Evolutionary conservation across 2,113 vertebrate genomes (phyloP), one percentile per base, ranked within the genome.

Genomic region (Onychostruthus taczanowskii): DNA sequence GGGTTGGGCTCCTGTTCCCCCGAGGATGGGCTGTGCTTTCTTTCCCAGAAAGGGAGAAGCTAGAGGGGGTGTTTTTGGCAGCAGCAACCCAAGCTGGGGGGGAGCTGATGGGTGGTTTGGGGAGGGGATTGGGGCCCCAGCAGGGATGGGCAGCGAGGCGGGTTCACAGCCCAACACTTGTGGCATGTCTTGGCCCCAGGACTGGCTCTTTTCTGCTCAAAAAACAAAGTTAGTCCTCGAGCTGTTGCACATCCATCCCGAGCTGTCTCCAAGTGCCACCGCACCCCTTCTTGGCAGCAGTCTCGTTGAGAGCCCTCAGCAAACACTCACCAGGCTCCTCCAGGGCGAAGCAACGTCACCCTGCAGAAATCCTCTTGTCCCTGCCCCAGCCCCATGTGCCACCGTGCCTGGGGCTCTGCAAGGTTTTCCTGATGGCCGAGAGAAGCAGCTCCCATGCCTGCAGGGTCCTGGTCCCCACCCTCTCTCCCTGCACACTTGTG

Each of bases 381-480:
- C 83, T 63, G 58, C n/a, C 53, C 58, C 82, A 85, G 55, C 74
- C 49, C 4, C 0, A 0, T 7, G 3, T 62, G 73, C 61, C 3
- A 5, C 14, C 4, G 3, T 14, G 27, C 52, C 77, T 1, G 2
- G 31, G 35, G 79, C 88, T 80, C 85, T 39, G 50, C 53, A 68
- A 31, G 44, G 70, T 19, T 47, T 41, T 31, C 49, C n/a, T 0
- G 3, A 37, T 0, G 4, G 58, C 49, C 1, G 0, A 87, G 50
- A 47, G 72, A 27, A 79, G 49, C 49, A 82, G 64, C 39, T 79
- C 47, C 35, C 41, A 44, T 3, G 26, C 62, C 41, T 21, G 28
- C n/a, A 59, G 24, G 7, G 23, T 70, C 14, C 66, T 12, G 41
- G n/a, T 35, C 30, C 53, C 35, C 33, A 27, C 0, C 1, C 9